A percentile compares a stretch with the other conserved stretches of the same genome.
Conservation (phyloP, 2,888 invertebrate species). For the Cephus rjabovi region DNA sequence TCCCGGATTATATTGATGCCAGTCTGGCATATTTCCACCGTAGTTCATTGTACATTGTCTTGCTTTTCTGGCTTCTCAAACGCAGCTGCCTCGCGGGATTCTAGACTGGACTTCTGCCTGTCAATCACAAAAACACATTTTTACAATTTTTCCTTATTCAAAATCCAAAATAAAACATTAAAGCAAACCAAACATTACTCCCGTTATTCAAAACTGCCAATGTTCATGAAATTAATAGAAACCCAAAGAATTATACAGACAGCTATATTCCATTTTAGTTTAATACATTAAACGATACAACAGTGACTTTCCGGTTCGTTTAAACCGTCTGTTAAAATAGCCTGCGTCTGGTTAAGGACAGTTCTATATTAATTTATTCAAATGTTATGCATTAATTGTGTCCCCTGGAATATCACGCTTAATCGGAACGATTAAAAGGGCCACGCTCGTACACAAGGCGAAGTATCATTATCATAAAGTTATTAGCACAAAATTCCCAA, state of each 20-base stretch:
- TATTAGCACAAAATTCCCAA: not conserved
- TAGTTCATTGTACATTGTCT: conserved; percentile 64
- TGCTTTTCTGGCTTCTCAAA: conserved; percentile 6
- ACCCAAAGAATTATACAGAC: not conserved
- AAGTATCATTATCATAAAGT: not conserved
- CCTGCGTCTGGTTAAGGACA: not conserved
- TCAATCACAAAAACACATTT: not conserved
- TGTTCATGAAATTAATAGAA: not conserved
- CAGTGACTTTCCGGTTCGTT: not conserved
- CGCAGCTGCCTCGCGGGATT: not conserved
- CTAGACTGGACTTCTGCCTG: not conserved
- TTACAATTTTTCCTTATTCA: not conserved
- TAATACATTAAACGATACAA: not conserved
- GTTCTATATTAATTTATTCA: not conserved
- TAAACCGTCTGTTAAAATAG: not conserved
- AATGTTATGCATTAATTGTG: not conserved
- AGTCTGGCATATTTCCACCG: conserved; percentile 62
- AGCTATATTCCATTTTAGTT: not conserved
- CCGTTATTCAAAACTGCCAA: not conserved
- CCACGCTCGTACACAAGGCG: not conserved
- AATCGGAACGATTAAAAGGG: not conserved
- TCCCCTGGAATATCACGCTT: not conserved
- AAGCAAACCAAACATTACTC: not conserved
- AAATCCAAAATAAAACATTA: not conserved
- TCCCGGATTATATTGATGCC: conserved; percentile 62